Percentiles rank a stretch among this genome's conserved stretches.
Conservation (phyloP, 1,140 invertebrate species). For the Drosophila melanogaster region Release_6_plus_ISO1_MT NT_037436.4:3840001-3840500, state of each 20-base stretch:
- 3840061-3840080: slow-evolving; percentile 24
- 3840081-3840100: slow-evolving; percentile 28
- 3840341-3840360: slow-evolving; percentile 3
- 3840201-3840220: slow-evolving; percentile 72
- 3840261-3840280: slow-evolving; percentile 45
- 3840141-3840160: slow-evolving; percentile 37
- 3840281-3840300: slow-evolving; percentile 52
- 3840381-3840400: slow-evolving; percentile 5
- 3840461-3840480: slow-evolving; percentile 2
- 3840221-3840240: slow-evolving; percentile 39
- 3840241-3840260: slow-evolving; percentile 46
- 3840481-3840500: slow-evolving; percentile 27
- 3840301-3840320: slow-evolving; percentile 48
- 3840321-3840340: slow-evolving; percentile 23
- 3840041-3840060: slow-evolving; percentile 39
- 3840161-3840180: slow-evolving; percentile 55
- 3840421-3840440: slow-evolving; percentile 8
- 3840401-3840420: not conserved
- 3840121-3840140: slow-evolving; percentile 38
- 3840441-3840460: slow-evolving; percentile 28
- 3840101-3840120: slow-evolving; percentile 43
- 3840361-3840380: slow-evolving; percentile 25
- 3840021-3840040: slow-evolving; percentile 22
- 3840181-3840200: slow-evolving; percentile 83
- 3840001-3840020: slow-evolving; percentile 18